phyloP scores from a whole-genome alignment of 2,113 vertebrate genomes.

The Apteryx mantelli region DNA sequence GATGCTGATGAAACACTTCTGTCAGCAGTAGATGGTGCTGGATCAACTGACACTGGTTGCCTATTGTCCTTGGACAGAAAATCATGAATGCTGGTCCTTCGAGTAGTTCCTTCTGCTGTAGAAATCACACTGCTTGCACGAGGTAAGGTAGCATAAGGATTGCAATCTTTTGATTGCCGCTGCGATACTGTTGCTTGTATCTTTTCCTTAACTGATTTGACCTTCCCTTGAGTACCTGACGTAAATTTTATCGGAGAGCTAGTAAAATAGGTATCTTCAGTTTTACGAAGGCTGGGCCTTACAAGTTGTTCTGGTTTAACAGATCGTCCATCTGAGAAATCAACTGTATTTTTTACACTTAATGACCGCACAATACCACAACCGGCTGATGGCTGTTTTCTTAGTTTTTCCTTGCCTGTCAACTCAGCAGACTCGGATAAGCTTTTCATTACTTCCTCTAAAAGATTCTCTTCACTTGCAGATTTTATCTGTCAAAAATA shows the following conservation, averaged over 20 bases:
- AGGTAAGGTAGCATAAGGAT: constrained; percentile 87
- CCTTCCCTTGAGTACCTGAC: constrained; percentile 81
- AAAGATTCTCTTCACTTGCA: constrained; percentile 90
- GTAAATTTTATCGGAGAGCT: constrained; percentile 80
- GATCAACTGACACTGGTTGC: constrained; percentile 87
- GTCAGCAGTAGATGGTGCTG: constrained; percentile 76
- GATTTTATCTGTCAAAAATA: constrained; percentile 78
- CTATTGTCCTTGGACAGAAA: constrained; percentile 94
- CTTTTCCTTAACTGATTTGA: constrained; percentile 82
- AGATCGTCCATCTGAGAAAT: constrained; percentile 77
- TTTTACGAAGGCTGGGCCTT: constrained; percentile 81
- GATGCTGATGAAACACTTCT: constrained; percentile 77
- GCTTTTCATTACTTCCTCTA: constrained; percentile 89
- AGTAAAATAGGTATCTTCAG: constrained; percentile 83
- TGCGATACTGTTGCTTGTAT: constrained; percentile 74
- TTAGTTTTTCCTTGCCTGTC: constrained; percentile 79
- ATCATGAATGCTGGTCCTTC: constrained; percentile 97
- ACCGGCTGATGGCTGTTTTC: constrained; percentile 53
- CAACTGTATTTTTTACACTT: constrained; percentile 81
- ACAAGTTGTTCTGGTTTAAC: constrained; percentile 72
- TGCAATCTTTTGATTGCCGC: constrained; percentile 83
- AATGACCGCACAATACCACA: constrained; percentile 87
- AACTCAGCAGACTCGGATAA: constrained; percentile 84
- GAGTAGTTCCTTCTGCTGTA: constrained; percentile 92
- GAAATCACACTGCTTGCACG: constrained; percentile 98